Base-by-base conservation (phyloP, 2,113 vertebrate species). In the Coregonus clupeaformis region DNA sequence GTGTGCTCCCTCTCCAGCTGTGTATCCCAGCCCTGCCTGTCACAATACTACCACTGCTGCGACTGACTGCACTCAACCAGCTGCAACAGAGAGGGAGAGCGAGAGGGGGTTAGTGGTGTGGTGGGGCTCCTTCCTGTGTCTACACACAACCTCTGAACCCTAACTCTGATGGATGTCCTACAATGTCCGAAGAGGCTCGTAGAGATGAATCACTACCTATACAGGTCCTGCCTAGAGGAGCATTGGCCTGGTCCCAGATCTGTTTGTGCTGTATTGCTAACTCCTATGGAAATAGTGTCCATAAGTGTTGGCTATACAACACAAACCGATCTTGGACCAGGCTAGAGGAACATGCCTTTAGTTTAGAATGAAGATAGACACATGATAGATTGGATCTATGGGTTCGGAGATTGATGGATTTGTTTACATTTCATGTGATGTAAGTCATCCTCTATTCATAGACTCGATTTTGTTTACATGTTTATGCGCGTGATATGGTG, bases 91-190 rank as follows among this genome's bases (percentile, higher is more conserved):
- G 63, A 67, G 57, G 57, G 18, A 60, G 45, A 16, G 9, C 49
- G 69, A 14, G 57, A 59, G 57, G 57, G 36, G 6, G 36, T 42
- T 22, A 25, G 5, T 62, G 60, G 20, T 11, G n/a, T 62, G n/a
- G 22, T 12, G 22, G 22, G 5, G 22, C 22, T 25, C 60, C 60
- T 9, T 11, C n/a, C 60, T 1, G 2, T 25, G 57, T 73, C 11
- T 59, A 76, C 77, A 77, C 71, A 36, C 49, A 76, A 72, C 75
- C 42, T 74, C 2, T 87, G 75, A 83, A 32, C 52, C 20, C 52
- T 20, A 20, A 55, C 52, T 16, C 36, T 42, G 36, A 42, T 42
- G 9, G 9, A 42, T 42, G 36, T 42, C 36, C 36, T 42, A n/a
- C 70, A 32, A 1, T 77, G 62, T 79, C 75, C 63, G 57, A 12